These are phyloP conservation scores for Brachypalpus laphriformis DNA, from an alignment of 2,888 invertebrate genomes.

Conservation along the genomic window DNA sequence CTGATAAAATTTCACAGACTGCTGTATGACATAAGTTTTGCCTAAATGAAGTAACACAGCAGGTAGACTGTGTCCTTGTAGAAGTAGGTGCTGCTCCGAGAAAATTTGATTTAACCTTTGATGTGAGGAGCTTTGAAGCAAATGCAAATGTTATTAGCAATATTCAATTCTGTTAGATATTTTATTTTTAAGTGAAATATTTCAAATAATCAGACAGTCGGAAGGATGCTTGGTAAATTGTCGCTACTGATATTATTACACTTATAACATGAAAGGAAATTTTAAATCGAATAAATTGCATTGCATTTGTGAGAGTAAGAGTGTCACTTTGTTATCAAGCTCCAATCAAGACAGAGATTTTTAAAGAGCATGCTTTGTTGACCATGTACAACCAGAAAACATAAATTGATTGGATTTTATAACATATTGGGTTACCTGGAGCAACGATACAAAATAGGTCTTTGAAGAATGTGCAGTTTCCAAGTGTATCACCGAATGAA, in stretches of 20 bases:
- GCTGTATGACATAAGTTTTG: background rate
- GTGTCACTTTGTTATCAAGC: too few relatives aligned
- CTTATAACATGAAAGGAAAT: background rate
- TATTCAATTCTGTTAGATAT: conserved; percentile 9
- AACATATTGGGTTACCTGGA: too few relatives aligned
- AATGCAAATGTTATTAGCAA: conserved; percentile 25
- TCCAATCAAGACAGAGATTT: too few relatives aligned
- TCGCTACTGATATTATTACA: background rate
- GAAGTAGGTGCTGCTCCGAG: background rate
- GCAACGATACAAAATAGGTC: too few relatives aligned
- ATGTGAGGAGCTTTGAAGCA: conserved; percentile 14
- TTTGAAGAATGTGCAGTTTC: too few relatives aligned
- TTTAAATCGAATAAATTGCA: too few relatives aligned
- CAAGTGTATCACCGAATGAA: too few relatives aligned
- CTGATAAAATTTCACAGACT: conserved; percentile 3
- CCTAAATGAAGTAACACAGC: background rate
- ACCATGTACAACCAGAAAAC: too few relatives aligned
- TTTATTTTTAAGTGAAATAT: background rate
- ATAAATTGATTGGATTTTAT: too few relatives aligned
- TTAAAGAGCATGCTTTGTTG: too few relatives aligned
- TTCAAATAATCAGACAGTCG: background rate
- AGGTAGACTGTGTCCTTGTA: background rate
- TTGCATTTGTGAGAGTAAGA: too few relatives aligned
- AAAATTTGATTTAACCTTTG: conserved; percentile 36
- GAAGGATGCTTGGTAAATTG: background rate